Base-by-base conservation (phyloP, 2,113 vertebrate species). In the Bujurquina vittata region DNA sequence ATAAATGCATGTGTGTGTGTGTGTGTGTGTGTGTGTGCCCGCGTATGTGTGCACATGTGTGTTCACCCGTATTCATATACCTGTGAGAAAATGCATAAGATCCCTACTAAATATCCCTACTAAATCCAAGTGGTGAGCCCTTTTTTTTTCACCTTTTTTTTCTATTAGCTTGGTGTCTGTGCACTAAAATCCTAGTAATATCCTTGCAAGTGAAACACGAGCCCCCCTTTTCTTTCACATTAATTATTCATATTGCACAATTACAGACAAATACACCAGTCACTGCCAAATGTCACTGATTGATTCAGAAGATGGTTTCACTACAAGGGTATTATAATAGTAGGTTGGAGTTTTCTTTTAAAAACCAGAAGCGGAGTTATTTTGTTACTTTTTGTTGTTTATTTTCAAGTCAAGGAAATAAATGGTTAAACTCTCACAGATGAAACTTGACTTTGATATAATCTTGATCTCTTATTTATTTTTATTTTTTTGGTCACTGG, bases 231-330 rank as follows among this genome's bases (percentile, higher is more conserved):
- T 59, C 72, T 79, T 86, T 79, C 0, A 31, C 79, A 90, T 93
- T 54, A 86, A 89, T 91, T 80, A 91, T 90, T 90, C 80, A 91
- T 83, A 40, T 75, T 59, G 29, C 46, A 1, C 74, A 62, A 74
- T 79, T 79, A 43, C 72, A 77, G 55, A 87, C 65, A 84, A 79
- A 73, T 18, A 31, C 37, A 77, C 78, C 82, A 55, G 81, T 87
- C 59, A 58, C 54, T 37, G 74, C 76, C 20, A 12, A 55, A 80
- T 40, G 17, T 55, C 58, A 79, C 29, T 10, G 63, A 62, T 77
- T 82, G 84, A 82, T 86, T 61, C 37, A 15, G 17, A 73, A 55
- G 22, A 60, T 12, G n/a, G 0, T 61, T 80, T 63, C 77, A 54
- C 58, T 55, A 49, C 67, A 2, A 54, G 7, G 65, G 10, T 20